Evolutionary conservation across 2,797 vertebrate genomes (phyloP).

Genomic region (Cossypha polioptera): DNA sequence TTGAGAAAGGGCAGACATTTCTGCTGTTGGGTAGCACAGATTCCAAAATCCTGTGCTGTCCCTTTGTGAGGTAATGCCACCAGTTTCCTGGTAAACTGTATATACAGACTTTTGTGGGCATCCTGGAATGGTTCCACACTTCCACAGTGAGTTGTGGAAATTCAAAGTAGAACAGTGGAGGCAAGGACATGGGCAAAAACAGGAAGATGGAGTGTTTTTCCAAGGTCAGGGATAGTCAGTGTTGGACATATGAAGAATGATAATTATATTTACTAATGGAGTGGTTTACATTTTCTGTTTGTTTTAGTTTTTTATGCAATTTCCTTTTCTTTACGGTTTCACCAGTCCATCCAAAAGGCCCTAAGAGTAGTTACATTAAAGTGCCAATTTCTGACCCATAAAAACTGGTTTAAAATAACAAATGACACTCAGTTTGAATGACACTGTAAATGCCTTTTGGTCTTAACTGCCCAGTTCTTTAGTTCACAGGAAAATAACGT

Average conservation of each 20-base stretch:
- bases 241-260: not conserved
- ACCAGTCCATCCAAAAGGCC: not conserved
- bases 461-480: not conserved
- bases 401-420: not conserved
- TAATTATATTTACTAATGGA: not conserved
- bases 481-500: not conserved
- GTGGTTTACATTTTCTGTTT: rapidly evolving
- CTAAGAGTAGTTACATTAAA: not conserved
- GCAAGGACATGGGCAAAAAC: not conserved
- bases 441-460: not conserved
- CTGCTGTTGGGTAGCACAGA: not conserved
- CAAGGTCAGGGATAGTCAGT: not conserved
- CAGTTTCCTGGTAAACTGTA: not conserved
- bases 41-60: not conserved
- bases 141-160: not conserved
- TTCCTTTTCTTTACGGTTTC: not conserved
- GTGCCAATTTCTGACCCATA: not conserved
- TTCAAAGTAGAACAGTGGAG: not conserved
- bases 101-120: not conserved
- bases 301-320: not conserved
- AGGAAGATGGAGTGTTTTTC: not conserved
- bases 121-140: not conserved
- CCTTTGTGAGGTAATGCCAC: not conserved
- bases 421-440: not conserved
- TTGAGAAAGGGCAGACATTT: not conserved